These are phyloP conservation scores for Leptarthrus brevirostris DNA, from an alignment of 2,888 invertebrate species.

Conservation along the genomic window DNA sequence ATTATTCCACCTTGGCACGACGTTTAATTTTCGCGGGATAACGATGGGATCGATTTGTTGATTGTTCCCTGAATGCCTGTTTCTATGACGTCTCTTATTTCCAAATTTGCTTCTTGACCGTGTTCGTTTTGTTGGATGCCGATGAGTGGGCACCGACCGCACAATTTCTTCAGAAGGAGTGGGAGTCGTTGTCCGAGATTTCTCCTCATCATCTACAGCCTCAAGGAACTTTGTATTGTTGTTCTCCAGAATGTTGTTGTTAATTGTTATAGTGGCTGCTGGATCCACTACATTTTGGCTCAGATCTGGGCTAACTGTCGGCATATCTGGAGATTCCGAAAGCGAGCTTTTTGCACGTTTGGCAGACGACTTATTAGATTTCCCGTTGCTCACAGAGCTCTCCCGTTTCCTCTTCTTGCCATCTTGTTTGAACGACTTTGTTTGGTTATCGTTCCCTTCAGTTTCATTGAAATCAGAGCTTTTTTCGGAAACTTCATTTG, in stretches of 20 bases:
- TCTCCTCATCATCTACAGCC: background rate
- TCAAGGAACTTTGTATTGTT: conserved; percentile 32
- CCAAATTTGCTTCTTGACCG: conserved; percentile 65
- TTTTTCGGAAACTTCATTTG: background rate
- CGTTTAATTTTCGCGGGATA: conserved; percentile 66
- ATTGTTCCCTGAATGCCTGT: conserved; percentile 60
- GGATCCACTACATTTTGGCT: conserved; percentile 15
- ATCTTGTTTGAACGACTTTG: background rate
- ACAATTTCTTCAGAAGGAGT: background rate
- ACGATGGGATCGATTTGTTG: conserved; percentile 67
- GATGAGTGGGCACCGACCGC: conserved; percentile 47
- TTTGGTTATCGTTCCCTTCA: background rate
- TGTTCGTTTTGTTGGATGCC: conserved; percentile 61
- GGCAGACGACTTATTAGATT: background rate
- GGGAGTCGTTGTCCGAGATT: background rate
- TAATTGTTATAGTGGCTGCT: background rate
- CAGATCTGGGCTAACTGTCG: conserved; percentile 11
- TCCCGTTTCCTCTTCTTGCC: conserved; percentile 14
- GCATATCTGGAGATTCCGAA: background rate
- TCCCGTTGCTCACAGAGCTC: background rate
- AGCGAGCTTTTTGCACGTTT: conserved; percentile 12
- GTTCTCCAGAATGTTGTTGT: conserved; percentile 37
- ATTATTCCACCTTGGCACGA: conserved; percentile 84
- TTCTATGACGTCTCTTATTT: conserved; percentile 63
- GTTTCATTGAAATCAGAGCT: background rate